These are phyloP conservation scores for Trididemnum miniatum DNA, from an alignment of 23 tunicate genomes.

Conservation along the genomic window DNA sequence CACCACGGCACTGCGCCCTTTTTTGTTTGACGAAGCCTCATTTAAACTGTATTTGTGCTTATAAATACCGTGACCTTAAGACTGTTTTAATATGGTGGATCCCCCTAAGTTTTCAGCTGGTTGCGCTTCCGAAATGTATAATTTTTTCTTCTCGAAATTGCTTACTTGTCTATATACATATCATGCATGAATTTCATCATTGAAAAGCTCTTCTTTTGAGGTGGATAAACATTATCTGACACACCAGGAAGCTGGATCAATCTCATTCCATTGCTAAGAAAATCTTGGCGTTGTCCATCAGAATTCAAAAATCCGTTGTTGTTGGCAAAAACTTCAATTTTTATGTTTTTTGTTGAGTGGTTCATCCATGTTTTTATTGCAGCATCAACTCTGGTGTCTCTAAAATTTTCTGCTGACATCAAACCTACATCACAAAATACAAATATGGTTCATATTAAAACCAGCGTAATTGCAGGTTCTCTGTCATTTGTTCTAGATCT, in stretches of 20 bases:
- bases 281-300: not conserved
- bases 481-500: too few species aligned
- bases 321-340: slow-evolving; percentile 47
- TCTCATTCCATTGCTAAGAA: slow-evolving; percentile 9
- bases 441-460: not conserved
- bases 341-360: not conserved
- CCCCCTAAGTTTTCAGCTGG: too few species aligned
- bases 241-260: slow-evolving; percentile 56
- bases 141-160: too few species aligned
- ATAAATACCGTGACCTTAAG: too few species aligned
- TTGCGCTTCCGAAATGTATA: too few species aligned
- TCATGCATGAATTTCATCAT: slow-evolving; percentile 64
- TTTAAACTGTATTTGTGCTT: too few species aligned
- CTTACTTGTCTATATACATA: slow-evolving; percentile 47
- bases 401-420: slow-evolving; percentile 52
- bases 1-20: too few species aligned
- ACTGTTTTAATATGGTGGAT: too few species aligned
- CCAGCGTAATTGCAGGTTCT: too few species aligned
- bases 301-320: slow-evolving; percentile 33
- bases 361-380: slow-evolving; percentile 61
- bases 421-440: slow-evolving; percentile 48
- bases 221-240: slow-evolving; percentile 52
- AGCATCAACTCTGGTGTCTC: slow-evolving; percentile 39
- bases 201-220: slow-evolving; percentile 69
- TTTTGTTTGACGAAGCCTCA: too few species aligned